These are phyloP conservation scores for Calliphora vomitoria DNA, from an alignment of 2,888 invertebrate species.

Conservation along the genomic window DNA sequence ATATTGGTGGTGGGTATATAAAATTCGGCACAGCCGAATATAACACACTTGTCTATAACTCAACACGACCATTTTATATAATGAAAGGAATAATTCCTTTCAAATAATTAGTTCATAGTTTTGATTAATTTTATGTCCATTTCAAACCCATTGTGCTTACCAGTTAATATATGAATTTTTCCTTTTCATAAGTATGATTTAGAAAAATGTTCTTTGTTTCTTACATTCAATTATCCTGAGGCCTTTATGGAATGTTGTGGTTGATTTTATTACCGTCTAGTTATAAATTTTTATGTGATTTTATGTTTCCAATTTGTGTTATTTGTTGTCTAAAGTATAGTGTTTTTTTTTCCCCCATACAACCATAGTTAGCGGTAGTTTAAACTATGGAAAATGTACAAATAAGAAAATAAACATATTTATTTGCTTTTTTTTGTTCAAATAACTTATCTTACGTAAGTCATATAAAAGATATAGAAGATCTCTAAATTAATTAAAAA, in stretches of 20 bases:
- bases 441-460: constrained; percentile 1
- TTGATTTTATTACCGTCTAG: constrained; percentile 64
- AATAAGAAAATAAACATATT: not conserved
- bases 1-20: no score
- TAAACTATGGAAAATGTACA: not conserved
- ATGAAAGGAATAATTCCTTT: no score
- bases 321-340: constrained; percentile 27
- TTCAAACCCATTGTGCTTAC: constrained; percentile 7
- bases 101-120: not conserved
- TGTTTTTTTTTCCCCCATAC: not conserved
- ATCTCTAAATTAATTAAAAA: no score
- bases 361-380: constrained; percentile 14
- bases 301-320: constrained; percentile 57
- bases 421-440: not conserved
- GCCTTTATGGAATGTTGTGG: constrained; percentile 49
- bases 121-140: not conserved
- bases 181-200: constrained; percentile 9
- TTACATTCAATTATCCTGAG: constrained; percentile 39
- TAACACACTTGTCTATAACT: no score
- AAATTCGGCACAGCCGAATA: no score
- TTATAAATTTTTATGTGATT: constrained; percentile 65
- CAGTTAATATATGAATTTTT: not conserved
- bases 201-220: constrained; percentile 19
- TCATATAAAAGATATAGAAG: not conserved
- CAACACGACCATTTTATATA: no score